These are phyloP conservation scores for Arnoldichthys spilopterus DNA, from an alignment of 2,797 vertebrate species.

Conservation along the genomic window DNA sequence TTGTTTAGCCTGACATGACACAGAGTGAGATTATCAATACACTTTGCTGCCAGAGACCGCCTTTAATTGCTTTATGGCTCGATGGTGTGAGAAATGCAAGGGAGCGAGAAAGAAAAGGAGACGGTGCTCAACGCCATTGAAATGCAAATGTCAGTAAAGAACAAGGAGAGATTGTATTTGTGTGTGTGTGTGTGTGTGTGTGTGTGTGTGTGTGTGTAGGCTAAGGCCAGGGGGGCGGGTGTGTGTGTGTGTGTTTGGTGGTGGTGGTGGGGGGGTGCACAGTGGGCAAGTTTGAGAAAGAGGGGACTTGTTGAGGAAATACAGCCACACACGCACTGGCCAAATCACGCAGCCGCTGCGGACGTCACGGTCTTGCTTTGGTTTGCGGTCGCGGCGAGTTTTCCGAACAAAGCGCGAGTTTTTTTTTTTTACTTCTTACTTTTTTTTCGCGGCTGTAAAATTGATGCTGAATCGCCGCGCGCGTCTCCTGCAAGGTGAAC, in stretches of 20 bases:
- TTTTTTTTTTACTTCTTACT: no score
- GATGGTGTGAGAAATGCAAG: conserved; percentile 60
- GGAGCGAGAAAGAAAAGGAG: conserved; percentile 57
- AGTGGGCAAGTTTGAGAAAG: conserved; percentile 81
- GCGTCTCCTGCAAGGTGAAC: conserved; percentile 24
- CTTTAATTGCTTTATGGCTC: conserved; percentile 48
- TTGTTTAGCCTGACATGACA: not conserved
- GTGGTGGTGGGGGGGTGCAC: conserved; percentile 68
- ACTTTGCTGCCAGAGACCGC: conserved; percentile 38
- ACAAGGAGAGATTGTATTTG: conserved; percentile 84
- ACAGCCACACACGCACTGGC: conserved; percentile 77
- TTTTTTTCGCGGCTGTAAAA: not conserved
- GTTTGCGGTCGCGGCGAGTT: not conserved
- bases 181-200: conserved; percentile 62
- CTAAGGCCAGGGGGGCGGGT: conserved; percentile 23
- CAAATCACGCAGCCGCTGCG: conserved; percentile 60
- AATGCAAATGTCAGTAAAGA: conserved; percentile 86
- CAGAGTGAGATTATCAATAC: conserved; percentile 10
- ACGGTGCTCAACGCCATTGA: conserved; percentile 84
- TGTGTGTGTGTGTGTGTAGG: conserved; percentile 56
- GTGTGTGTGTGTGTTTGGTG: conserved; percentile 63
- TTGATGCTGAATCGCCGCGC: not conserved
- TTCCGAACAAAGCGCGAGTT: conserved; percentile 21
- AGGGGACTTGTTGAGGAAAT: conserved; percentile 80
- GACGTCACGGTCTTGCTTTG: conserved; percentile 65